Conservation (phyloP, 1,140 invertebrate species). For the Papilio xuthus region DNA sequence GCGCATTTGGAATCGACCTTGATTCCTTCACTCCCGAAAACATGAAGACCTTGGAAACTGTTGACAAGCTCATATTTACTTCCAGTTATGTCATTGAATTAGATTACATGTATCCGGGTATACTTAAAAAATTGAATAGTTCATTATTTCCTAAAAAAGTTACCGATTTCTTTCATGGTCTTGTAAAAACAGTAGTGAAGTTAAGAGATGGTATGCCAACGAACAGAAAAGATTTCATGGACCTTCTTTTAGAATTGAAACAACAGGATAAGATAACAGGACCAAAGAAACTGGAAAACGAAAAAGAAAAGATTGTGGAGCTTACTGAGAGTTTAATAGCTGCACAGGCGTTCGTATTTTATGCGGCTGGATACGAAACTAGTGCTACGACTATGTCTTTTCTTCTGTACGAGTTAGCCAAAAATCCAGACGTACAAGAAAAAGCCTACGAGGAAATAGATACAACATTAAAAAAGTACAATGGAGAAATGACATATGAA, state of each 20-base stretch:
- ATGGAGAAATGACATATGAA: slow-evolving; percentile 66
- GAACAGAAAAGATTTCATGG: slow-evolving; percentile 46
- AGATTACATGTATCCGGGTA: slow-evolving; percentile 44
- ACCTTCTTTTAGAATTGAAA: slow-evolving; percentile 60
- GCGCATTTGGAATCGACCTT: slow-evolving; percentile 82
- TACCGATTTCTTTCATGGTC: slow-evolving; percentile 39
- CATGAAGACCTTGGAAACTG: slow-evolving; percentile 41
- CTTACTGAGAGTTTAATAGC: slow-evolving; percentile 60
- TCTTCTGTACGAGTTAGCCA: slow-evolving; percentile 62
- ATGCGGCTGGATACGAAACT: slow-evolving; percentile 62
- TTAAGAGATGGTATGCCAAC: slow-evolving; percentile 43
- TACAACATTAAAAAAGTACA: slow-evolving; percentile 57
- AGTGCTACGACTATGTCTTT: slow-evolving; percentile 50
- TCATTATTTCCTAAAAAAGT: slow-evolving; percentile 39
- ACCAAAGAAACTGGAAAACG: slow-evolving; percentile 7
- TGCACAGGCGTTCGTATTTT: slow-evolving; percentile 66
- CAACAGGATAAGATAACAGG: slow-evolving; percentile 37
- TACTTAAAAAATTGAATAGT: slow-evolving; percentile 39
- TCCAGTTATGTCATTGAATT: slow-evolving; percentile 38
- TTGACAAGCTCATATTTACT: slow-evolving; percentile 41
- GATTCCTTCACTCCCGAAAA: slow-evolving; percentile 52
- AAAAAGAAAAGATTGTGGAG: slow-evolving; percentile 37
- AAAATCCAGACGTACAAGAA: slow-evolving; percentile 63
- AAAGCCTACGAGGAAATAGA: slow-evolving; percentile 58
- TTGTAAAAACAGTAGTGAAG: slow-evolving; percentile 39